Evolutionary conservation across 2,888 invertebrate genomes (phyloP).

Genomic region (Electrophaes corylata): DNA sequence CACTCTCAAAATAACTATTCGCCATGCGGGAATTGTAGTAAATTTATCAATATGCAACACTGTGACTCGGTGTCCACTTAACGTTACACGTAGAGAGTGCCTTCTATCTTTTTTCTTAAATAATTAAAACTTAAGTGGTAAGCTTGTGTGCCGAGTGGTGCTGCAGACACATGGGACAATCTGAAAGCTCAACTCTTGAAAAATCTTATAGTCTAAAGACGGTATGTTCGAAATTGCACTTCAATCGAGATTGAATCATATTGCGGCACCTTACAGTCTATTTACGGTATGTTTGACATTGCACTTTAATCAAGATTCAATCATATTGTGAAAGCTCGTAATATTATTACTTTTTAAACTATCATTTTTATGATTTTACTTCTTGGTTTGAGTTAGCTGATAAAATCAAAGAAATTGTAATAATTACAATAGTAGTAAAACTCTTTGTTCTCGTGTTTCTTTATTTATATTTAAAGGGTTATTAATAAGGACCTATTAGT

Average conservation of each 20-base stretch:
- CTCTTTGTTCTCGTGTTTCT: too few relatives aligned
- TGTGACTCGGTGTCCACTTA: constrained; percentile 30
- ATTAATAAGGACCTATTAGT: too few relatives aligned
- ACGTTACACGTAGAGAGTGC: constrained; percentile 30
- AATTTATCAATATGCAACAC: constrained; percentile 35
- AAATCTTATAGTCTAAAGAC: constrained; percentile 11
- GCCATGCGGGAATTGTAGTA: constrained; percentile 27
- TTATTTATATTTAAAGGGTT: too few relatives aligned
- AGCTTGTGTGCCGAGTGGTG: constrained; percentile 21
- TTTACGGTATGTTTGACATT: too few relatives aligned
- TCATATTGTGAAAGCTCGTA: too few relatives aligned
- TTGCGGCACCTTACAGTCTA: too few relatives aligned
- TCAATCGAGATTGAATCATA: background rate
- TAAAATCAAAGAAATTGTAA: too few relatives aligned
- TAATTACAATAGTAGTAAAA: too few relatives aligned
- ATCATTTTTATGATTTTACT: too few relatives aligned
- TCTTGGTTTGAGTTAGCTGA: too few relatives aligned
- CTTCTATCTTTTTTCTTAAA: constrained; percentile 29
- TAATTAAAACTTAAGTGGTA: constrained; percentile 32
- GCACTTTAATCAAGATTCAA: too few relatives aligned
- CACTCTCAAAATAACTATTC: constrained; percentile 26
- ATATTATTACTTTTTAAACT: too few relatives aligned
- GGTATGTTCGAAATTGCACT: background rate
- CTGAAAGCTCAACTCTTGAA: constrained; percentile 27
- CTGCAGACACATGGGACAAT: constrained; percentile 25